Base-by-base conservation (phyloP, 2,113 vertebrate genomes). In the Ceyx margarethae region DNA sequence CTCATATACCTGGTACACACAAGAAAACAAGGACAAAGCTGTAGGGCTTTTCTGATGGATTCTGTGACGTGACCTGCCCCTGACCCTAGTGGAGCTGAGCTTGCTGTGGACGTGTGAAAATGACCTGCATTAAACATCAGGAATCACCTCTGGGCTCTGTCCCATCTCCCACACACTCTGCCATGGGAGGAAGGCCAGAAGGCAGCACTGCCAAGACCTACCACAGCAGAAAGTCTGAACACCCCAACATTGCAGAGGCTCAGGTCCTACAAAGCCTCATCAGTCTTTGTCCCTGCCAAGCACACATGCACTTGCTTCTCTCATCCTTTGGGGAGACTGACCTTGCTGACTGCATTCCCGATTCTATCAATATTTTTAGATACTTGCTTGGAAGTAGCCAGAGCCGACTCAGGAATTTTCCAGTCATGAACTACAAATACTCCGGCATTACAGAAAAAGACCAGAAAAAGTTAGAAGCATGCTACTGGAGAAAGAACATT, bases 311-410 rank as follows among this genome's bases (percentile, higher is more conserved):
- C 43, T 57, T 64, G 35, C 16, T 82, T 48, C 48, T 65, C 37
- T 37, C 46, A 22, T 33, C 50, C 37, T 75, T 17, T 0, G 0
- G 42, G 51, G 42, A 50, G 7, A 7, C 46, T 82, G 71, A 45
- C 31, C 42, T 76, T 33, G 16, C n/a, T 3, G 5, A 66, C 6
- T 8, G 4, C 15, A 2, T 85, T 87, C 84, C 58, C 0, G 3
- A 2, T 40, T 50, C 81, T 78, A 28, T 42, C 75, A 43, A 13
- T 87, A 81, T 91, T 95, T 93, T 94, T 85, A 92, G 81, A 35
- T 4, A 1, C 20, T 82, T 89, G 43, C 54, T 87, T 81, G 86
- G 87, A 89, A 93, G 48, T 18, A 60, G 48, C 42, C 42, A 60
- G 1, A 29, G 65, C 56, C 83, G 76, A 74, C n/a, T 77, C 72